Conservation (phyloP, 2,888 invertebrate species). For the Acrobeloides nanus region DNA sequence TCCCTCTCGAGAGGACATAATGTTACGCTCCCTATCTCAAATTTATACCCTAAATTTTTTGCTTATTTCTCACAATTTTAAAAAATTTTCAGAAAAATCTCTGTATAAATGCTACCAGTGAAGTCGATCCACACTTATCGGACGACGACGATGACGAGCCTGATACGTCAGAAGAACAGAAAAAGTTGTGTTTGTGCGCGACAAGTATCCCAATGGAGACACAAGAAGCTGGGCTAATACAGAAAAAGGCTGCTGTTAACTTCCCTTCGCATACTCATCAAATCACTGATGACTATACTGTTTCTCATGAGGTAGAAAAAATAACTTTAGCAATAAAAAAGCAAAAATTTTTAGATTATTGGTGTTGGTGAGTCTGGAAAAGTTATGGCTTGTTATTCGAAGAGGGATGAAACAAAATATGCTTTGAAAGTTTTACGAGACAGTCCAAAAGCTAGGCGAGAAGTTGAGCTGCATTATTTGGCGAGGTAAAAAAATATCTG, state of each 20-base stretch:
- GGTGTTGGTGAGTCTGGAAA: conserved; percentile 97
- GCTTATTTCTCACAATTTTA: conserved; percentile 4
- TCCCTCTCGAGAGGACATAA: background rate
- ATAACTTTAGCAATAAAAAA: too few relatives aligned
- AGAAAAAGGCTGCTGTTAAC: conserved; percentile 17
- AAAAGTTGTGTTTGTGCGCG: conserved; percentile 42
- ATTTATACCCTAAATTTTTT: conserved; percentile 5
- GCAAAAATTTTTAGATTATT: conserved; percentile 64
- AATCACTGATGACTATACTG: conserved; percentile 51
- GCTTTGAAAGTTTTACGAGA: conserved; percentile 89
- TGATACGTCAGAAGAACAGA: conserved; percentile 10
- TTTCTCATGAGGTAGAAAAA: conserved; percentile 41
- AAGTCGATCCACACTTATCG: conserved; percentile 33
- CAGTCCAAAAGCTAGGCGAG: conserved; percentile 80
- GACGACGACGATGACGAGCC: conserved; percentile 31
- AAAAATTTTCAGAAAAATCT: conserved; percentile 32
- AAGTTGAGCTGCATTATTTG: conserved; percentile 90
- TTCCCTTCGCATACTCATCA: conserved; percentile 41
- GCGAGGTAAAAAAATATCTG: conserved; percentile 57
- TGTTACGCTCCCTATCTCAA: too few relatives aligned
- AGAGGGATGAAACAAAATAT: conserved; percentile 69
- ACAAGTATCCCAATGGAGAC: conserved; percentile 31
- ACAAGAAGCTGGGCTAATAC: conserved; percentile 32
- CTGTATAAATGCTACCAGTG: conserved; percentile 39
- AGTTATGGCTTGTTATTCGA: conserved; percentile 85